These are phyloP conservation scores for Pituophis catenifer DNA, from an alignment of 2,113 vertebrate species.

Conservation along the genomic window DNA sequence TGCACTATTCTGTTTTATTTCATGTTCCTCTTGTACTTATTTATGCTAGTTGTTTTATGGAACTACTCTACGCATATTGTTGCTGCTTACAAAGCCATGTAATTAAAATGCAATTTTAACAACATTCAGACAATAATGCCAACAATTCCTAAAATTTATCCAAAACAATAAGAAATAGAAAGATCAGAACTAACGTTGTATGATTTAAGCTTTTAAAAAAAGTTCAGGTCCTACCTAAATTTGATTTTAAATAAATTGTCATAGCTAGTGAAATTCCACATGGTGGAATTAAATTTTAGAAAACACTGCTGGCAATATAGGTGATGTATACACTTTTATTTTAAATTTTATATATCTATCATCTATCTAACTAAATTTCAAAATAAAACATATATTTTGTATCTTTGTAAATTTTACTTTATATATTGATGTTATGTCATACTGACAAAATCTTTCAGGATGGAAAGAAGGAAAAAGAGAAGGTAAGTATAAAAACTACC, in stretches of 20 bases:
- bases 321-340: background rate
- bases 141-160: constrained; percentile 75
- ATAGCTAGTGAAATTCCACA: background rate
- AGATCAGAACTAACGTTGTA: constrained; percentile 60
- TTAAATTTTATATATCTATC: background rate
- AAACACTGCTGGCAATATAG: background rate
- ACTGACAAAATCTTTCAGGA: constrained; percentile 20
- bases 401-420: background rate
- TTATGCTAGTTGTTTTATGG: constrained; percentile 63
- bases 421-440: background rate
- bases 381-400: background rate
- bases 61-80: constrained; percentile 52
- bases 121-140: constrained; percentile 75
- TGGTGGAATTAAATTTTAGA: background rate
- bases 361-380: constrained; percentile 10
- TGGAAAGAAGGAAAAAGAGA: constrained; percentile 22
- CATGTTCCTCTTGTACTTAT: constrained; percentile 48
- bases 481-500: background rate
- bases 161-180: constrained; percentile 69
- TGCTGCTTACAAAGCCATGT: constrained; percentile 66
- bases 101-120: constrained; percentile 77
- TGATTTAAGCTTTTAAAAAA: constrained; percentile 54
- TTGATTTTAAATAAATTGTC: background rate
- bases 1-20: constrained; percentile 37
- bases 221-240: constrained; percentile 41